Evolutionary conservation across 92 coral and sea anemone genomes (phyloP).

Genomic region (Paragorgia papillata): DNA sequence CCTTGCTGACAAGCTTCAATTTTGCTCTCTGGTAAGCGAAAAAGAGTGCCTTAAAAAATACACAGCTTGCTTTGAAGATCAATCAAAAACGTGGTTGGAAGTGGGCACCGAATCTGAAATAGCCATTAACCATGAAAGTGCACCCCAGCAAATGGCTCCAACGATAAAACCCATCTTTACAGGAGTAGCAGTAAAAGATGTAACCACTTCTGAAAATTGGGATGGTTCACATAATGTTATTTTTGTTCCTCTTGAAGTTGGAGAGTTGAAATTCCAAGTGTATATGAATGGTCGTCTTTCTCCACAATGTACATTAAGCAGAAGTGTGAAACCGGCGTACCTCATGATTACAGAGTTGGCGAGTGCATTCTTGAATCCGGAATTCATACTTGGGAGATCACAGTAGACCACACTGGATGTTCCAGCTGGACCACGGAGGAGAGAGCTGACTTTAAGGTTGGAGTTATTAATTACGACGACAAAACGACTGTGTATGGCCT

Average conservation of each 20-base stretch:
- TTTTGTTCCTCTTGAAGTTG: conserved; percentile 29
- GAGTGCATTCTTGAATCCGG: conserved; percentile 13
- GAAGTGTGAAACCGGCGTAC: not conserved
- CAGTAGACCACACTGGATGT: not conserved
- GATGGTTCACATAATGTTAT: conserved; percentile 41
- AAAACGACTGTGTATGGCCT: not conserved
- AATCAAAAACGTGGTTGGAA: not conserved
- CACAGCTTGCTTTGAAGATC: not conserved
- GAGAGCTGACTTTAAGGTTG: conserved; percentile 2
- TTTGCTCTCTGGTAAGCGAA: not conserved
- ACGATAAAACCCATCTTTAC: conserved; percentile 23
- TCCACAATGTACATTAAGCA: conserved; percentile 12
- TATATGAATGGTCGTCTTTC: conserved; percentile 34
- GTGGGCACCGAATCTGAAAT: not conserved
- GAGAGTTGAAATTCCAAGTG: conserved; percentile 28
- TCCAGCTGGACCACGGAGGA: not conserved
- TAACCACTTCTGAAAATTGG: conserved; percentile 7
- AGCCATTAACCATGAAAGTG: not conserved
- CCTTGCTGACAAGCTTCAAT: not conserved
- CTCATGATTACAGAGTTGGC: not conserved
- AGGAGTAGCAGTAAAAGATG: conserved; percentile 20
- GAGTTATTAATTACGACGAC: not conserved
- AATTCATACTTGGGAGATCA: conserved; percentile 11
- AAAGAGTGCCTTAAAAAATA: not conserved
- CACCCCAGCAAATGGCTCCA: not conserved